Evolutionary conservation across 2,888 invertebrate species (phyloP).

Genomic region (Cephus pygmeus): DNA sequence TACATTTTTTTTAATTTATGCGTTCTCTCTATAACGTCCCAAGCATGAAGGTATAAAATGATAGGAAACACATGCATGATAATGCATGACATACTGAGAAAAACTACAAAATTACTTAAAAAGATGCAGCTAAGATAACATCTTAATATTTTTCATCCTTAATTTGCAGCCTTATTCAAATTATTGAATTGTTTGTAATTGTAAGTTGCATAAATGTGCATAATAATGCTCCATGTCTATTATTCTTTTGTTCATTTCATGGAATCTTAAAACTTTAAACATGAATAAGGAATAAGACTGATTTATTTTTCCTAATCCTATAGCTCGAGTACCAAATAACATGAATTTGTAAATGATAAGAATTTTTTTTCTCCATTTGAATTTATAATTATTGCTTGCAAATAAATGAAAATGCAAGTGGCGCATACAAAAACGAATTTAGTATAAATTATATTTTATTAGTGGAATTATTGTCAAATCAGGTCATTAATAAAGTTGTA

Average conservation of each 20-base stretch:
- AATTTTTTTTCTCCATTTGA: neutral
- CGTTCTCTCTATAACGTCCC: neutral
- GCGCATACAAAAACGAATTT: neutral
- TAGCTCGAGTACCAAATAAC: too few species aligned
- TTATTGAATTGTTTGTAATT: neutral
- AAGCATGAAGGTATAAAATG: neutral
- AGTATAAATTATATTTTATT: neutral
- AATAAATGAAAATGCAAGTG: neutral
- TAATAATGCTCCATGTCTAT: neutral
- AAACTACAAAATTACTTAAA: neutral
- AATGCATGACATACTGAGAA: neutral
- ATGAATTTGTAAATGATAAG: neutral
- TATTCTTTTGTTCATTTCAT: neutral
- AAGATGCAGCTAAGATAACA: neutral
- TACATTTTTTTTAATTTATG: neutral
- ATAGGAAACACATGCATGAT: neutral
- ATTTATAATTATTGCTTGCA: neutral
- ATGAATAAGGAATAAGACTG: constrained; percentile 45
- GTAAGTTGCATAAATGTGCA: neutral
- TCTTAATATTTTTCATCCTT: neutral
- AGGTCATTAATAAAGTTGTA: neutral
- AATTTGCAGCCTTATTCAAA: neutral
- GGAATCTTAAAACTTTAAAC: neutral
- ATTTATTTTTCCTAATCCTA: constrained; percentile 40
- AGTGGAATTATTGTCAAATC: neutral